These are phyloP conservation scores for Thunnus thynnus DNA, from an alignment of 2,113 vertebrate genomes.

Conservation along the genomic window DNA sequence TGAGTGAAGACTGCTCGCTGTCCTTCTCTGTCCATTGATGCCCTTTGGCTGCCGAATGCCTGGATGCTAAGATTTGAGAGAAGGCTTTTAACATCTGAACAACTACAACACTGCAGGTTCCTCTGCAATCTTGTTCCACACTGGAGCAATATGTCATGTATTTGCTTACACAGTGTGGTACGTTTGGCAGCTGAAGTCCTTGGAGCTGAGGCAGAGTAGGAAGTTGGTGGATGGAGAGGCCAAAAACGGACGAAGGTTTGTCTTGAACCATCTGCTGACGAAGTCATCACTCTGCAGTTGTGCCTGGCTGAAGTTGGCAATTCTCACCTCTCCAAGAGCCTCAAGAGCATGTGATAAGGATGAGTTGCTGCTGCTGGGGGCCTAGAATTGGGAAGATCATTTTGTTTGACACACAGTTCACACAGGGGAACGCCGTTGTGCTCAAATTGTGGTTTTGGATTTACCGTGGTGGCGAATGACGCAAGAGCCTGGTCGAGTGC, in stretches of 20 bases:
- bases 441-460: not conserved
- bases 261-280: constrained; percentile 60
- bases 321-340: constrained; percentile 47
- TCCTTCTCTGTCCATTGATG: constrained; percentile 42
- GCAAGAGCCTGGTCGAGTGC: constrained; percentile 58
- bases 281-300: constrained; percentile 45
- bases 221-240: constrained; percentile 55
- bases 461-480: constrained; percentile 47
- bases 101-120: not conserved
- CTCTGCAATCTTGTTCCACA: not conserved
- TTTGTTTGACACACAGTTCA: not conserved
- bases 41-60: constrained; percentile 50
- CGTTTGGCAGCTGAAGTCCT: constrained; percentile 69
- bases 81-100: constrained; percentile 12
- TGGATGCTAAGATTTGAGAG: constrained; percentile 51
- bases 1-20: constrained; percentile 49
- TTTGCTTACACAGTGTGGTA: constrained; percentile 72
- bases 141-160: not conserved
- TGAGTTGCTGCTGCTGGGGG: constrained; percentile 27
- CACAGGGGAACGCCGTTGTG: not conserved
- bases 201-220: constrained; percentile 62
- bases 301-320: constrained; percentile 44
- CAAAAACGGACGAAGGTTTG: constrained; percentile 55
- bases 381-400: constrained; percentile 23
- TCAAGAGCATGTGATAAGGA: constrained; percentile 37